Conservation (phyloP, 2,797 vertebrate species). For the Scleropages formosus region DNA sequence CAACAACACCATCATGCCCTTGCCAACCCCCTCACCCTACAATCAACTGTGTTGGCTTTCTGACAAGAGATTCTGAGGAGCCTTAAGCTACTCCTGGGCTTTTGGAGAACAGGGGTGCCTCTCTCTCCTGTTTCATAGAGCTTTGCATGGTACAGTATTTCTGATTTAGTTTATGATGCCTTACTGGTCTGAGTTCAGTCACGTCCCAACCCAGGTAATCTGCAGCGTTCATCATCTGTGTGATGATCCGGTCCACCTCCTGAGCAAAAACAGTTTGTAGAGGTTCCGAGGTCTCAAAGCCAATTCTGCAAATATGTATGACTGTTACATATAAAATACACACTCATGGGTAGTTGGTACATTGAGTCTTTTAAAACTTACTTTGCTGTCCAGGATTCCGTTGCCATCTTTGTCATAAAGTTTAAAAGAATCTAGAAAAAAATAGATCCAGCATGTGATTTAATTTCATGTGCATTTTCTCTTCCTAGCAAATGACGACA, state of each 20-base stretch:
- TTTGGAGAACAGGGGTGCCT: neutral
- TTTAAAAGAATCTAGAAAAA: conserved; percentile 79
- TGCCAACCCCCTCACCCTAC: neutral
- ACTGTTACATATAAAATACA: neutral
- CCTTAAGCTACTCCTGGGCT: neutral
- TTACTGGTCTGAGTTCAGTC: conserved; percentile 85
- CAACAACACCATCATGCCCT: neutral
- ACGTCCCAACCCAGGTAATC: conserved; percentile 93
- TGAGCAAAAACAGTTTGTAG: conserved; percentile 49
- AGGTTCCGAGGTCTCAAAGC: neutral
- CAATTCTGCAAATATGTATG: neutral
- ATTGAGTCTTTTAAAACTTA: conserved; percentile 57
- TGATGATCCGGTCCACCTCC: conserved; percentile 91
- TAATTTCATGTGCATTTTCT: neutral
- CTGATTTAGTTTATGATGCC: conserved; percentile 34
- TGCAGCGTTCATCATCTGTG: conserved; percentile 92
- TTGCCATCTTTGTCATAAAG: conserved; percentile 90
- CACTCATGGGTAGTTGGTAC: neutral
- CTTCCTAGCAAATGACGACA: neutral
- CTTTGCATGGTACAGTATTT: neutral
- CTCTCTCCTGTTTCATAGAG: neutral
- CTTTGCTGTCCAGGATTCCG: conserved; percentile 86
- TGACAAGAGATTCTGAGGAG: neutral
- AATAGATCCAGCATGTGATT: conserved; percentile 36
- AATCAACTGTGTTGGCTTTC: neutral